phyloP scores from a whole-genome alignment of 2,888 invertebrate genomes.

The Lapara coniferarum region DNA sequence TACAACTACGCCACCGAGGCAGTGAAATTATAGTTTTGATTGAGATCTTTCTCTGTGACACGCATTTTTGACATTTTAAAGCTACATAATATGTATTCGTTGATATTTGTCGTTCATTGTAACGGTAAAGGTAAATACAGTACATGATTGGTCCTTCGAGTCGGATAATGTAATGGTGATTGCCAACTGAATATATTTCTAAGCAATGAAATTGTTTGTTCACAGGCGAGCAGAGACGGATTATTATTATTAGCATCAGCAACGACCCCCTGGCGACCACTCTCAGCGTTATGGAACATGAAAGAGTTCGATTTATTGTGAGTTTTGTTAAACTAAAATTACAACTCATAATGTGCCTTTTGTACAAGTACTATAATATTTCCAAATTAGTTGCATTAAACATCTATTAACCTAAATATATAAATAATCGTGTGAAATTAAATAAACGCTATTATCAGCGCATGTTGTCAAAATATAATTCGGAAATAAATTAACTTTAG shows the following conservation, averaged over 20 bases:
- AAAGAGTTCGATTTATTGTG: conserved; percentile 86
- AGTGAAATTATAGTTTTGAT: no score
- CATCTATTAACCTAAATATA: no score
- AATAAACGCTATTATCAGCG: no score
- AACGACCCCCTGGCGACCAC: conserved; percentile 92
- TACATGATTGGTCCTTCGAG: background rate
- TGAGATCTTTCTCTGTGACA: no score
- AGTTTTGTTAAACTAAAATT: conserved; percentile 48
- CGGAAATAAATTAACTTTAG: background rate
- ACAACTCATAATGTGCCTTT: background rate
- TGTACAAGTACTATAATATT: background rate
- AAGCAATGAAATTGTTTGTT: background rate
- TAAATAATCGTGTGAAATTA: no score
- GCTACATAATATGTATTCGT: no score
- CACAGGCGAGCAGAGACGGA: conserved; percentile 87
- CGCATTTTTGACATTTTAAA: no score
- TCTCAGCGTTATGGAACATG: conserved; percentile 92
- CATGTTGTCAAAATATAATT: no score
- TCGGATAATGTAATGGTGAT: background rate
- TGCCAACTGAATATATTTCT: background rate
- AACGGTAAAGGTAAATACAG: no score
- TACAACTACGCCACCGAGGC: no score
- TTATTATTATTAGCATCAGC: conserved; percentile 92
- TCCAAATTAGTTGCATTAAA: no score
- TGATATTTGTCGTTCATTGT: no score